A percentile compares a stretch with the other conserved stretches of the same genome.
phyloP scores from a whole-genome alignment of 1,140 invertebrate genomes.

The Nebria ingens region DNA sequence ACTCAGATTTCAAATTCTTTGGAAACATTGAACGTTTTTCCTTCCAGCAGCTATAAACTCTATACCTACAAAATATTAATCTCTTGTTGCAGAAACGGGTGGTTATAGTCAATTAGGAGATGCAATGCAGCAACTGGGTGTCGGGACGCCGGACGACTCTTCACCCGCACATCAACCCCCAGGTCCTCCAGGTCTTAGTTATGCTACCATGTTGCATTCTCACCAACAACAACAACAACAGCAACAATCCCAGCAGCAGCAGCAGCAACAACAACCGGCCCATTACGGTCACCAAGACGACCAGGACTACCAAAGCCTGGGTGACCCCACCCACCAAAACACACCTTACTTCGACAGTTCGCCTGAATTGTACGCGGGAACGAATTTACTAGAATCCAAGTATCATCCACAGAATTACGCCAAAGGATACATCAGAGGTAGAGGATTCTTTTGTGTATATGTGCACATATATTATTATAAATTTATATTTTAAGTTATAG shows the following conservation, averaged over 20 bases:
- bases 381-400: conserved; percentile 49
- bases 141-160: neutral
- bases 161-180: neutral
- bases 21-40: too few species aligned
- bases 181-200: neutral
- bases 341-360: conserved; percentile 50
- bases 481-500: too few species aligned
- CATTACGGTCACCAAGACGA: conserved; percentile 49
- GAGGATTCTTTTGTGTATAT: too few species aligned
- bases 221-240: conserved; percentile 27
- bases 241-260: conserved; percentile 23
- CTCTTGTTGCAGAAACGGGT: conserved; percentile 7
- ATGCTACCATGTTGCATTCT: conserved; percentile 11
- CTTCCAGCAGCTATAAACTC: too few species aligned
- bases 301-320: conserved; percentile 60
- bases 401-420: conserved; percentile 54
- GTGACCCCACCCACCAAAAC: conserved; percentile 44
- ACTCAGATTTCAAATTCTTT: too few species aligned
- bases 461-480: too few species aligned
- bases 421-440: conserved; percentile 58
- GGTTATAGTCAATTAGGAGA: conserved; percentile 2
- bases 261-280: conserved; percentile 29
- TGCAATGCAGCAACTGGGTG: conserved; percentile 7
- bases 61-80: too few species aligned
- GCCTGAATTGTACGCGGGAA: conserved; percentile 65